These are phyloP conservation scores for Phyllotreta striolata DNA, from an alignment of 2,888 invertebrate species.

Conservation along the genomic window DNA sequence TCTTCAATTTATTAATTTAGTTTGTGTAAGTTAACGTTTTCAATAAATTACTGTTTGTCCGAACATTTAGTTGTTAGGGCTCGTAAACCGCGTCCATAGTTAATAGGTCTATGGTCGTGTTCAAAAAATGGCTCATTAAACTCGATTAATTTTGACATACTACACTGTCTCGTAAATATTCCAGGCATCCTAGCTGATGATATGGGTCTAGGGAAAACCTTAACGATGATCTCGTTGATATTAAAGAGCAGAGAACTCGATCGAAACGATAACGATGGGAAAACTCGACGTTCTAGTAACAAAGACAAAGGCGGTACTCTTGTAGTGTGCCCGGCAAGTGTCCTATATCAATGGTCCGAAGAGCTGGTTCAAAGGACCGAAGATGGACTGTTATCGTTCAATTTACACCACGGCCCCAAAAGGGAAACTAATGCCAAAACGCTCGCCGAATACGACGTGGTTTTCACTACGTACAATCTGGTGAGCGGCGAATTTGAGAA, in stretches of 20 bases:
- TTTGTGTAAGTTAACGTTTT: no score
- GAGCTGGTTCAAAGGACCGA: neutral
- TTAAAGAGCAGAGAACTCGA: neutral
- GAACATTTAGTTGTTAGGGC: no score
- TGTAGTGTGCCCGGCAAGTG: neutral
- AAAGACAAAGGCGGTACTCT: neutral
- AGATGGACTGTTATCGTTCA: neutral
- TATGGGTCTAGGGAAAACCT: slow-evolving; percentile 1
- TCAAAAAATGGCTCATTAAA: no score
- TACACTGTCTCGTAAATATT: no score
- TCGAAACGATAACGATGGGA: neutral
- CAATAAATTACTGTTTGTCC: no score
- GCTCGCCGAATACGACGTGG: slow-evolving; percentile 78
- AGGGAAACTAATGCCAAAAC: slow-evolving; percentile 60
- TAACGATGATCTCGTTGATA: neutral
- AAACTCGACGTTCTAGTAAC: no score
- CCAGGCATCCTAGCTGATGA: neutral
- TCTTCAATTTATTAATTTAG: no score
- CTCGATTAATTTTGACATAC: no score
- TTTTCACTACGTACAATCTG: slow-evolving; percentile 89
- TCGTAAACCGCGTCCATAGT: no score
- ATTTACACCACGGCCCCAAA: neutral
- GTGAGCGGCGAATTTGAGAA: slow-evolving; percentile 70
- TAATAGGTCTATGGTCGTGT: no score
- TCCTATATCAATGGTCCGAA: neutral